Percentiles rank a stretch among this genome's conserved stretches.
These are phyloP conservation scores for Nomada flava DNA, from an alignment of 2,888 invertebrate species.

Conservation along the genomic window DNA sequence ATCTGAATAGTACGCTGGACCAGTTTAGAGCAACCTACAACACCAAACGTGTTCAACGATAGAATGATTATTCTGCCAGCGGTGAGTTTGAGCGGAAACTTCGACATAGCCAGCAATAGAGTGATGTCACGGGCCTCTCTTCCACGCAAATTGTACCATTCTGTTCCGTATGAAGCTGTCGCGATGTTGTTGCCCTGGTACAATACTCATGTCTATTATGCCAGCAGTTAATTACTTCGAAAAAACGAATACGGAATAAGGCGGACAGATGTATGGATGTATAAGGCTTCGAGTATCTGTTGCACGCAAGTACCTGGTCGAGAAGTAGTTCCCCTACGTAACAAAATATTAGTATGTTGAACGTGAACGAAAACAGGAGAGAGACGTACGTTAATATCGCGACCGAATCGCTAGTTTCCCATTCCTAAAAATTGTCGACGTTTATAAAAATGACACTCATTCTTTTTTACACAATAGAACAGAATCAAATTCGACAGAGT, in stretches of 20 bases:
- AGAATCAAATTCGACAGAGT: too few species aligned
- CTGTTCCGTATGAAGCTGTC: conserved; percentile 53
- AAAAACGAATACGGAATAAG: background rate
- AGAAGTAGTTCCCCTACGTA: conserved; percentile 73
- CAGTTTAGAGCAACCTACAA: conserved; percentile 25
- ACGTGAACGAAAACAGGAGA: conserved; percentile 53
- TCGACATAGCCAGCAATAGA: conserved; percentile 67
- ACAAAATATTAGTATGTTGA: conserved; percentile 66
- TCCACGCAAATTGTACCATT: conserved; percentile 64
- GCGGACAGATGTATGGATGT: background rate
- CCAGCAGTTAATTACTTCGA: background rate
- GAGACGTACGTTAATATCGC: conserved; percentile 57
- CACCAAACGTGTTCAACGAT: conserved; percentile 69
- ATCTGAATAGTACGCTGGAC: background rate
- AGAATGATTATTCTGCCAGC: conserved; percentile 74
- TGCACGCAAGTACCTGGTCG: conserved; percentile 58
- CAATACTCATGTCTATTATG: conserved; percentile 18
- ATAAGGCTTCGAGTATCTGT: too few species aligned
- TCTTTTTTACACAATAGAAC: background rate
- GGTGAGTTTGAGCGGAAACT: conserved; percentile 69
- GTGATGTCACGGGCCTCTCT: conserved; percentile 60
- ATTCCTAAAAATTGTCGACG: conserved; percentile 52
- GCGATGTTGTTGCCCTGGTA: conserved; percentile 58
- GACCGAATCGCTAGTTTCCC: conserved; percentile 60
- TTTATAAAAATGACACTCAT: background rate